phyloP scores from a whole-genome alignment of 2,113 vertebrate species.

The Furnarius figulus region DNA sequence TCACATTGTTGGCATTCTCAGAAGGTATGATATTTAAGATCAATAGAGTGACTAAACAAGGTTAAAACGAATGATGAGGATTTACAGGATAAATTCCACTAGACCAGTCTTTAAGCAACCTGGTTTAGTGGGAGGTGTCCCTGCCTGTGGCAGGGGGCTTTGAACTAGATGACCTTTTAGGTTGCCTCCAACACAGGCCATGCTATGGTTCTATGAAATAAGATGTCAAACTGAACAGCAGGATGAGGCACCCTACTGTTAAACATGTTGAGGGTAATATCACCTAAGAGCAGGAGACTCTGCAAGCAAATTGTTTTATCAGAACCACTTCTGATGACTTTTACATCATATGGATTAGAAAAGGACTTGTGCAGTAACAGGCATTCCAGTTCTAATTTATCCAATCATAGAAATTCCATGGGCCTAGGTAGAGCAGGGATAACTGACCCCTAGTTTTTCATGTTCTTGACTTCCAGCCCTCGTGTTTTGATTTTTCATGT shows the following conservation, averaged over 20 bases:
- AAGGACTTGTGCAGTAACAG: background rate
- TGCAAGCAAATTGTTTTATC: background rate
- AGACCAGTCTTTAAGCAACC: background rate
- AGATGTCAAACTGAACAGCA: background rate
- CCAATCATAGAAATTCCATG: background rate
- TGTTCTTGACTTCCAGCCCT: background rate
- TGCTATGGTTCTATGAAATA: background rate
- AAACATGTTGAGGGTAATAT: background rate
- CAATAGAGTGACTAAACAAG: background rate
- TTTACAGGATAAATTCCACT: background rate
- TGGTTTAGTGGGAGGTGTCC: background rate
- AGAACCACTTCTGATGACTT: background rate
- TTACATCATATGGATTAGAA: background rate
- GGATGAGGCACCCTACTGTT: background rate
- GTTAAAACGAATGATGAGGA: background rate
- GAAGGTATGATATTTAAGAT: background rate
- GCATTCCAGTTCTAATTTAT: background rate
- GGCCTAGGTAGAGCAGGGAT: background rate
- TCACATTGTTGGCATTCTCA: background rate
- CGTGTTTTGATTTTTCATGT: background rate
- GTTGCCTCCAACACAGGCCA: background rate
- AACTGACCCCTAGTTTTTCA: background rate
- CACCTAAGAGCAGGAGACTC: background rate
- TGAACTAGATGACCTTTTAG: background rate
- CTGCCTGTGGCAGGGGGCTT: background rate